These are phyloP conservation scores for Zeuzera pyrina DNA, from an alignment of 2,888 invertebrate genomes.

Conservation along the genomic window DNA sequence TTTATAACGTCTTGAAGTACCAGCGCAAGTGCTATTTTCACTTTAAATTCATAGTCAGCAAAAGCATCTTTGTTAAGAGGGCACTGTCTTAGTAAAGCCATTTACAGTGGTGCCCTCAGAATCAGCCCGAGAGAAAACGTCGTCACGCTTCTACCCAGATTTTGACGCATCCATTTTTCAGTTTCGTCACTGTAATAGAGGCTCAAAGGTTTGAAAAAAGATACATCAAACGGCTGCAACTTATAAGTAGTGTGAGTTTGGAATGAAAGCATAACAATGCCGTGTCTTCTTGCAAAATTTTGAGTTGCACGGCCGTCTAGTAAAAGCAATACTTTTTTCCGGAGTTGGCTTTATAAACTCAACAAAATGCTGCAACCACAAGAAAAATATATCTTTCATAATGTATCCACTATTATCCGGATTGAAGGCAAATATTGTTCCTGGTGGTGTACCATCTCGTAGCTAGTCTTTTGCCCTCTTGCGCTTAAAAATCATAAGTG, in stretches of 20 bases:
- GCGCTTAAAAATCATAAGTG: conserved; percentile 27
- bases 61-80: too few relatives aligned
- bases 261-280: background rate
- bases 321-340: too few relatives aligned
- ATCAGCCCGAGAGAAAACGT: too few relatives aligned
- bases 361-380: conserved; percentile 21
- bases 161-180: background rate
- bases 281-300: background rate
- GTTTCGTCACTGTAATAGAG: background rate
- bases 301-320: too few relatives aligned
- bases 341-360: too few relatives aligned
- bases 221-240: background rate
- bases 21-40: too few relatives aligned
- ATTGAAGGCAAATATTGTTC: conserved; percentile 26
- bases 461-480: conserved; percentile 23
- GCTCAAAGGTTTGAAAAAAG: conserved; percentile 1
- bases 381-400: conserved; percentile 23
- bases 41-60: too few relatives aligned
- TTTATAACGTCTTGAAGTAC: too few relatives aligned
- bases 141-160: too few relatives aligned
- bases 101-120: too few relatives aligned
- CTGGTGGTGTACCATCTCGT: conserved; percentile 28
- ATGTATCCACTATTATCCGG: conserved; percentile 29
- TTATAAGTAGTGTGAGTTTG: background rate
- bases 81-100: too few relatives aligned